Evolutionary conservation across 1,140 invertebrate genomes (phyloP), one percentile per base, ranked within the genome.

Genomic region (Leucophenga varia): DNA sequence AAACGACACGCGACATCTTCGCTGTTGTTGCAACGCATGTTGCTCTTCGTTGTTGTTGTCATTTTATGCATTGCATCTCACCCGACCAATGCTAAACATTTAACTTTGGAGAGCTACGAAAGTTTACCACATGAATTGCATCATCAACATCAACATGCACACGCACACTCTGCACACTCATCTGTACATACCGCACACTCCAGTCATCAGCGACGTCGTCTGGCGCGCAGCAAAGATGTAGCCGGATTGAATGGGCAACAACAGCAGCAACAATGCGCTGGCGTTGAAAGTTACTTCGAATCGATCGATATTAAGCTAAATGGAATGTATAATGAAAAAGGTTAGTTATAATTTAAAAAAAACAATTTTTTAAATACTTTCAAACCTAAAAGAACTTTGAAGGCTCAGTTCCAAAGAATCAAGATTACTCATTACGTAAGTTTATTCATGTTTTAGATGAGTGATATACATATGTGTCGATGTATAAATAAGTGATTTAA

Each of bases 301-400:
- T 64, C 69, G 44, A 72, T 72, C 57, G 64, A 69, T 57, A 69
- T 72, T 46, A 55, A 61, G 47, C 49, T 63, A 59, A 58, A 49
- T 51, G 68, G 64, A 53, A 41, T 51, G 45, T 58, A 55, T 51
- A 59, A 59, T 54, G 61, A 72, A 51, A 72, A 72, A 72, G 68
- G 69, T 72, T 52, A 35, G 49, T 55, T 14, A 16, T n/a, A n/a
- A n/a, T n/a, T n/a, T n/a, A n/a, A n/a, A n/a, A n/a, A n/a, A n/a
- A n/a, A n/a, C n/a, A n/a, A n/a, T n/a, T n/a, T n/a, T n/a, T n/a
- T n/a, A n/a, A n/a, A n/a, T n/a, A n/a, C n/a, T n/a, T n/a, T n/a
- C n/a, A n/a, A n/a, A n/a, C n/a, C n/a, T n/a, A n/a, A n/a, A n/a
- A n/a, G n/a, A n/a, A n/a, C n/a, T n/a, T n/a, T n/a, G n/a, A n/a